Conservation (phyloP, 2,888 invertebrate species). For the Callinectes sapidus region DNA sequence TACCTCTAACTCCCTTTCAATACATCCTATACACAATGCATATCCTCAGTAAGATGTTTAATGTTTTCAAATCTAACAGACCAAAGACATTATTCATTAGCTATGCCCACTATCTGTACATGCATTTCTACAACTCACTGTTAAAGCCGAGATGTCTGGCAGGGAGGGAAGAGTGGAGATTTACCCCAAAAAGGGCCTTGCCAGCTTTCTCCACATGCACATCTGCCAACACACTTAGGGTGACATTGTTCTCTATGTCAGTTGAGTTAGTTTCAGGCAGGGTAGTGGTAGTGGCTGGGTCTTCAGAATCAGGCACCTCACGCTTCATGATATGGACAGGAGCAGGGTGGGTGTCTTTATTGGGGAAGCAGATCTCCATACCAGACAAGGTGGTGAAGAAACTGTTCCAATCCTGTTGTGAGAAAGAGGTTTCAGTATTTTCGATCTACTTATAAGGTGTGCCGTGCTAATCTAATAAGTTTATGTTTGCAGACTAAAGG, state of each 20-base stretch:
- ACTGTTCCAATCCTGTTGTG: constrained; percentile 58
- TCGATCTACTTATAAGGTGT: not conserved
- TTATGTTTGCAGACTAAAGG: not conserved
- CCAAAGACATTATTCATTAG: not conserved
- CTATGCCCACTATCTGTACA: not conserved
- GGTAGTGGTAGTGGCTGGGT: not conserved
- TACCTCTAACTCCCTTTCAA: not conserved
- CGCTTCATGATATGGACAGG: not conserved
- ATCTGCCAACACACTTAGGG: constrained; percentile 54
- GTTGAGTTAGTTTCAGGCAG: constrained; percentile 17
- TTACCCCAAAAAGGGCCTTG: constrained; percentile 2
- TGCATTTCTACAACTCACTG: constrained; percentile 1
- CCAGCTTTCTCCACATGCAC: constrained; percentile 48
- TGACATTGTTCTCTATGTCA: constrained; percentile 44
- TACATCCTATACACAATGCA: not conserved
- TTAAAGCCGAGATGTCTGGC: constrained; percentile 50
- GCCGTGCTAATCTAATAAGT: not conserved
- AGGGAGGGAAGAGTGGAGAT: constrained; percentile 39
- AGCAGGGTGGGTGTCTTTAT: not conserved
- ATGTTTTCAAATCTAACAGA: not conserved
- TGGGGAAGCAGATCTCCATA: constrained; percentile 55
- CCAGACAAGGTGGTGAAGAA: constrained; percentile 52
- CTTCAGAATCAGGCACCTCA: not conserved
- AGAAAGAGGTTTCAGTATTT: not conserved
- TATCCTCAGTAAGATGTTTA: too few species aligned